These are phyloP conservation scores for Orgyia antiqua DNA, from an alignment of 2,888 invertebrate genomes.

Conservation along the genomic window DNA sequence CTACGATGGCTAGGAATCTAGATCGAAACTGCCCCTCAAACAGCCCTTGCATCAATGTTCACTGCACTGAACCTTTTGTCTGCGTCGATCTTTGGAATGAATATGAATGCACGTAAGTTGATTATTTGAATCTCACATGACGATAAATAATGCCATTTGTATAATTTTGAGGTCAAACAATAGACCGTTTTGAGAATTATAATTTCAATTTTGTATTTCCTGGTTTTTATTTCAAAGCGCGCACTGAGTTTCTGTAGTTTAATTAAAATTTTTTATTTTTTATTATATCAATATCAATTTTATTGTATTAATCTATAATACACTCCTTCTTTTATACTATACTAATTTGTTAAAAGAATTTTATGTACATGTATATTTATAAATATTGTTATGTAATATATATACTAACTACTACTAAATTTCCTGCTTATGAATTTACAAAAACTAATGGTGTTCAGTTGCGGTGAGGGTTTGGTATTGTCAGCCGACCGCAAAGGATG, in stretches of 20 bases:
- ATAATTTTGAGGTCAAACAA: too few relatives aligned
- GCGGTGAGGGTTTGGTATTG: slow-evolving; percentile 95
- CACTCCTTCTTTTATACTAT: too few relatives aligned
- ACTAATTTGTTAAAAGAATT: too few relatives aligned
- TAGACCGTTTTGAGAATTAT: neutral
- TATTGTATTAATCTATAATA: too few relatives aligned
- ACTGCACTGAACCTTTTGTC: slow-evolving; percentile 95
- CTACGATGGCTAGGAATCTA: slow-evolving; percentile 94
- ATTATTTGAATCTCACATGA: slow-evolving; percentile 1
- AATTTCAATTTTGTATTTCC: too few relatives aligned
- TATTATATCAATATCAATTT: slow-evolving; percentile 15
- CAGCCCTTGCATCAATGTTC: slow-evolving; percentile 95
- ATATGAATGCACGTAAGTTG: slow-evolving; percentile 98
- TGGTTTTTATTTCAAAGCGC: slow-evolving; percentile 33
- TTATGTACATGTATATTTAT: too few relatives aligned
- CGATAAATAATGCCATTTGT: neutral
- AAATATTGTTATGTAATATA: neutral
- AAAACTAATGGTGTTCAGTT: slow-evolving; percentile 81
- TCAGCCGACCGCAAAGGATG: slow-evolving; percentile 95
- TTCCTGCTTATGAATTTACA: slow-evolving; percentile 18
- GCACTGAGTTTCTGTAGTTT: slow-evolving; percentile 48
- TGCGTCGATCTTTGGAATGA: slow-evolving; percentile 99
- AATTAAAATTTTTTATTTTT: slow-evolving; percentile 2
- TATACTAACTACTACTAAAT: too few relatives aligned
- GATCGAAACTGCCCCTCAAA: slow-evolving; percentile 96